Conservation (phyloP, 2,113 vertebrate genomes). For the Semnornis frantzii region DNA sequence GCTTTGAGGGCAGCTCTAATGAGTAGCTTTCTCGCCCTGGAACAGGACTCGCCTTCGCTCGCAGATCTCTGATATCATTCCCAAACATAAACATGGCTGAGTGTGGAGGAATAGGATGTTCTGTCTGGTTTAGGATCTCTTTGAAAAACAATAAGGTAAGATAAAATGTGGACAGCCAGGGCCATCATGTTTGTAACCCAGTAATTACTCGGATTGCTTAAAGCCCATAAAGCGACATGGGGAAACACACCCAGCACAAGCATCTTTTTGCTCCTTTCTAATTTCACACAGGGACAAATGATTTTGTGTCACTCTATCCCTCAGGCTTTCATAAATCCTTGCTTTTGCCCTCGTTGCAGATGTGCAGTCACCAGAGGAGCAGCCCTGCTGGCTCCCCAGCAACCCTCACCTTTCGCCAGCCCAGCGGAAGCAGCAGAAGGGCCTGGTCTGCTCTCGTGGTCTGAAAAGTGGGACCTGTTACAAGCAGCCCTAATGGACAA, state of each 20-base stretch:
- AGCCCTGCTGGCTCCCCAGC: neutral
- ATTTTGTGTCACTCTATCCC: neutral
- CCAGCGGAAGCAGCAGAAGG: neutral
- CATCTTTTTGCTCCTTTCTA: neutral
- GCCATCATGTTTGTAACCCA: neutral
- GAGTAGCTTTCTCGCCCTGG: conserved; percentile 16
- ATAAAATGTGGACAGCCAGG: neutral
- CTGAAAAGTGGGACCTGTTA: neutral
- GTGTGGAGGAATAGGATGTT: conserved; percentile 8
- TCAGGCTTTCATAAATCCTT: neutral
- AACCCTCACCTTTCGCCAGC: neutral
- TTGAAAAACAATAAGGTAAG: conserved; percentile 33
- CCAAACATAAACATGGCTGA: conserved; percentile 29
- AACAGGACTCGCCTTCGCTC: conserved; percentile 19
- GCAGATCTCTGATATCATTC: conserved; percentile 33
- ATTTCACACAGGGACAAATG: neutral
- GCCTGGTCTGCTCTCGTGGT: neutral
- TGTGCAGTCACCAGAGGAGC: rapidly evolving
- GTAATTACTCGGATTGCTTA: conserved; percentile 49
- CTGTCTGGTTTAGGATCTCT: conserved; percentile 8
- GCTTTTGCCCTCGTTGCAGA: neutral
- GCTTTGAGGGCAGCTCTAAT: conserved; percentile 30
- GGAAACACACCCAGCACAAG: conserved; percentile 17
- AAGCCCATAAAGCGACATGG: neutral
- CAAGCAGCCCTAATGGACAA: neutral